Evolutionary conservation across 2,113 vertebrate species (phyloP), one percentile per base, ranked within the genome.

Genomic region (Pterocles orientalis): DNA sequence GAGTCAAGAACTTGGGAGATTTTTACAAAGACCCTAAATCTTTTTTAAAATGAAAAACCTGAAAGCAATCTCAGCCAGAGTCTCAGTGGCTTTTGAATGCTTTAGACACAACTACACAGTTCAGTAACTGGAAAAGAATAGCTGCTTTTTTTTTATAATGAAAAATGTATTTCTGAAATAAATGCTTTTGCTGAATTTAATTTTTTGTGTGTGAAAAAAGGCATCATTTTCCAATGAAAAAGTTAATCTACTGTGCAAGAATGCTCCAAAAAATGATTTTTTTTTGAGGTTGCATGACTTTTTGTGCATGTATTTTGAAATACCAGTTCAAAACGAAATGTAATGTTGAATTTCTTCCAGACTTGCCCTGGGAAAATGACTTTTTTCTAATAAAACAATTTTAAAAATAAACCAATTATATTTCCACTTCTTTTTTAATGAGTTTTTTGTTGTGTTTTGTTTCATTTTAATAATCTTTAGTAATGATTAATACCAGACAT

Each of bases 401-500:
- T 71, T 79, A 64, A 87, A 41, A 41, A 66, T 41, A 90, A 85
- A 78, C 18, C 3, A 48, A 61, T 54, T 2, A 3, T 48, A 76
- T 86, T 90, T 62, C 31, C 31, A 17, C 26, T 25, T 33, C 36
- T 18, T 21, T 29, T 23, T 26, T 19, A 18, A 47, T 26, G 47
- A 47, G 1, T 1, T 43, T 84, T 91, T 82, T 50, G 26, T 14
- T 65, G 9, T 54, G 33, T 15, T 36, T 66, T 43, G 16, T 19
- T 60, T 64, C 6, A 0, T 71, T 93, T 64, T 72, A 75, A 86
- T 86, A 23, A 72, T 12, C 23, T 92, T 93, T 93, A 89, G 94
- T 94, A 95, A 76, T 84, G 93, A 97, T 96, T 95, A 93, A 96
- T 97, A 85, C 25, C 31, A 85, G 73, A 53, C 39, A 90, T 68